Base-by-base conservation (phyloP, 2,888 invertebrate genomes). In the Tenthredo scrophulariae region DNA sequence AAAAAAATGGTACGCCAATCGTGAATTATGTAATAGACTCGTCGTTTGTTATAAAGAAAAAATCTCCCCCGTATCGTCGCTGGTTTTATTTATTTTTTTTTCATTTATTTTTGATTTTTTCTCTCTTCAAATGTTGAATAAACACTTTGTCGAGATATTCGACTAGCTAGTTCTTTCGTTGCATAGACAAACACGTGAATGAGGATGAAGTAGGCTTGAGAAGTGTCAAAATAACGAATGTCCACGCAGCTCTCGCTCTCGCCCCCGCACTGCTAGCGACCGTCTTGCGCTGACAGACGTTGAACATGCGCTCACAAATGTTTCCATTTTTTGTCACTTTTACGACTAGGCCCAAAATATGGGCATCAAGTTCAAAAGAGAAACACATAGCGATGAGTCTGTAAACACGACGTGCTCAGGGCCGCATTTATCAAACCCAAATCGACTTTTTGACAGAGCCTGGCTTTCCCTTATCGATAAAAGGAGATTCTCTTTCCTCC, bases 321-420 rank as follows among this genome's bases (percentile, higher is more conserved):
- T 90, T 89, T 89, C 89, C 88, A 88, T 87, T 91, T 91, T 90
- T 91, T 91, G 89, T 91, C 90, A 89, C 89, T 89, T 91, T 90
- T 90, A 90, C 90, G 89, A 89, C 87, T 89, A 85, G 85, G 87
- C 90, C 88, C 87, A 88, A 91, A 91, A 91, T 89, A 89, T 89
- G 90, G 89, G 90, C 91, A 90, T 91, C 90, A 91, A 89, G 88
- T 43, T 54, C 29, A 46, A 85, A 54, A 88, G 86, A 85, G 86
- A 80, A 62, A 80, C 58, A 62, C 80, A 29, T 29, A 54, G 77
- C 86, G 88, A 89, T 87, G 86, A 87, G 88, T 87, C 87, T 88
- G 89, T 89, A 89, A 89, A 88, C 89, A 89, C 86, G 86, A 90
- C 87, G 86, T 88, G 87, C 85, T 62, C 85, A 85, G 85, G 85